Conservation (phyloP, 2,888 invertebrate genomes). For the Prosopocoilus inquinatus region DNA sequence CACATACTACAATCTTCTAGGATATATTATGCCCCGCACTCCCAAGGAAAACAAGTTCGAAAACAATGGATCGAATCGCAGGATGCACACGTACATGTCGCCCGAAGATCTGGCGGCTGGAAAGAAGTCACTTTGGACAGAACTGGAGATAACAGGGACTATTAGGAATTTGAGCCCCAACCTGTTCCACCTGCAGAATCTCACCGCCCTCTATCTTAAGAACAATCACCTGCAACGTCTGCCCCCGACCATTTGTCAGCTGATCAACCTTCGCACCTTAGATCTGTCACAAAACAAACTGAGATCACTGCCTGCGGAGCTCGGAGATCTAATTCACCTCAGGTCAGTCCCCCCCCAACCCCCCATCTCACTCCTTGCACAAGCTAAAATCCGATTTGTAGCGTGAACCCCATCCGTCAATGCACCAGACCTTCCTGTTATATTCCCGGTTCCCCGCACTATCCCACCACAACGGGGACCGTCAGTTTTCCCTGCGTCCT, state of each 20-base stretch:
- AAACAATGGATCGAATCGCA: conserved; percentile 65
- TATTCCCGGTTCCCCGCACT: conserved; percentile 18
- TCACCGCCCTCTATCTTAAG: conserved; percentile 93
- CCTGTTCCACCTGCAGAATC: conserved; percentile 86
- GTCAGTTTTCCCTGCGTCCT: conserved; percentile 10
- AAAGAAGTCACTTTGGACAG: conserved; percentile 87
- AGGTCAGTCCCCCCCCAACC: conserved; percentile 52
- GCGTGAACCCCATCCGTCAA: conserved; percentile 22
- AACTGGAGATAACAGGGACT: conserved; percentile 78
- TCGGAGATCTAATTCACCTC: conserved; percentile 94
- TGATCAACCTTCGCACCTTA: conserved; percentile 80
- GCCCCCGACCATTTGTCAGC: conserved; percentile 85
- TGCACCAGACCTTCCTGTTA: conserved; percentile 14
- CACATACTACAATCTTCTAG: conserved; percentile 35
- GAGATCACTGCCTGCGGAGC: conserved; percentile 89
- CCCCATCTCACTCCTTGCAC: not conserved
- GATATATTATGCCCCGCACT: conserved; percentile 55
- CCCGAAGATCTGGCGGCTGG: conserved; percentile 89
- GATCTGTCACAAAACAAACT: conserved; percentile 96
- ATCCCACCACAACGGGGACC: conserved; percentile 14
- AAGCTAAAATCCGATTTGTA: conserved; percentile 6
- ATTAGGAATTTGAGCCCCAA: conserved; percentile 91
- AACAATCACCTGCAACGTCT: conserved; percentile 91
- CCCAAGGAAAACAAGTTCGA: conserved; percentile 86
- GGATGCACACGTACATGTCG: conserved; percentile 89